These are phyloP conservation scores for Deilephila elpenor DNA, from an alignment of 2,888 invertebrate genomes.

Conservation along the genomic window DNA sequence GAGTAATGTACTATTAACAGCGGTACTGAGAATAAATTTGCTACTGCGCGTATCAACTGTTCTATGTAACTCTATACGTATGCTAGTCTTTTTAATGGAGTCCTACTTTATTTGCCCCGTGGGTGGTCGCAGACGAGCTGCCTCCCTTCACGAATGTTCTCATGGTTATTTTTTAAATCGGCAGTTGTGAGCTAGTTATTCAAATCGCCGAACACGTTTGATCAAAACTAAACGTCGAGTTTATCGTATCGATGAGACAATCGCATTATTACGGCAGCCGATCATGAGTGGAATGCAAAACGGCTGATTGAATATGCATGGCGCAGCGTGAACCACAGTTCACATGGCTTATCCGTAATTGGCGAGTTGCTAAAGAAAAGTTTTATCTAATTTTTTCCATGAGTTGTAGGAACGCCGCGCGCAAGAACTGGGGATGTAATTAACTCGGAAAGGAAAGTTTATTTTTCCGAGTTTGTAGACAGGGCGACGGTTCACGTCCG, in stretches of 20 bases:
- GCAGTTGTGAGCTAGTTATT: conserved; percentile 21
- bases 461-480: conserved; percentile 51
- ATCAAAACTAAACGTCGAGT: conserved; percentile 46
- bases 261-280: conserved; percentile 61
- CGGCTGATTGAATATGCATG: conserved; percentile 44
- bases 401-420: conserved; percentile 31
- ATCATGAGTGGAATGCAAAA: conserved; percentile 57
- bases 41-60: not conserved
- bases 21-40: conserved; percentile 1
- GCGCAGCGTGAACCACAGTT: conserved; percentile 32
- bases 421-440: conserved; percentile 52
- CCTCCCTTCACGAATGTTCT: not conserved
- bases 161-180: not conserved
- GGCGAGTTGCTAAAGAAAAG: conserved; percentile 34
- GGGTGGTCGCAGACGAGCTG: conserved; percentile 9
- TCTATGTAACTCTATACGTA: conserved; percentile 5
- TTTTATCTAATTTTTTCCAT: conserved; percentile 35
- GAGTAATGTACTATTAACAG: conserved; percentile 10
- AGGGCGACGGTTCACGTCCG: conserved; percentile 47
- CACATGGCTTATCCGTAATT: conserved; percentile 20
- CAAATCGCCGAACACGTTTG: conserved; percentile 33
- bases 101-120: conserved; percentile 30
- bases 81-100: conserved; percentile 8
- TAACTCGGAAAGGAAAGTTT: conserved; percentile 59
- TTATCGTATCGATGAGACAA: conserved; percentile 50